Conservation (phyloP, 2,113 vertebrate species). For the Hemiscyllium ocellatum region DNA sequence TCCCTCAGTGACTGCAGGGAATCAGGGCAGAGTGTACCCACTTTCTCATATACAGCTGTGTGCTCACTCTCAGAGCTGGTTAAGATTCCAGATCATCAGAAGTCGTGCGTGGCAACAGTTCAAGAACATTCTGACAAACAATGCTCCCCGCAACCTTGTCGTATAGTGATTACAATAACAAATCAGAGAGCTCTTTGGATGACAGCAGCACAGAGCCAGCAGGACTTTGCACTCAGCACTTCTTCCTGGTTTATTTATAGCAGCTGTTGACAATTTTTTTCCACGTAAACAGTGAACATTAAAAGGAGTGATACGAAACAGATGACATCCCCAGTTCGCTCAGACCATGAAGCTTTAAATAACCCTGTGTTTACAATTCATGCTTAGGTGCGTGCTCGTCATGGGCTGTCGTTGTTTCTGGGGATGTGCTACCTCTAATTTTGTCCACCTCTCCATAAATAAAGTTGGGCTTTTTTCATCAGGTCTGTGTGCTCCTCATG, state of each 20-base stretch:
- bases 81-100: background rate
- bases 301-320: slow-evolving; percentile 13
- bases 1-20: background rate
- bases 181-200: background rate
- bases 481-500: background rate
- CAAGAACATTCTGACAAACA: background rate
- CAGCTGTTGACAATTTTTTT: slow-evolving; percentile 24
- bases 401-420: background rate
- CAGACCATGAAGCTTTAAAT: slow-evolving; percentile 13
- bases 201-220: background rate
- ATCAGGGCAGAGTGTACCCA: too few species aligned
- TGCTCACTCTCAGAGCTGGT: background rate
- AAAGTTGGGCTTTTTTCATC: background rate
- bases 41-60: background rate
- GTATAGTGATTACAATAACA: slow-evolving; percentile 7
- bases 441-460: background rate
- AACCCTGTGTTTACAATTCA: background rate
- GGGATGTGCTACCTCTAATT: background rate
- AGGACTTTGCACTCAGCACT: slow-evolving; percentile 23
- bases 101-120: background rate
- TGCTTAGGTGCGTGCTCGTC: background rate
- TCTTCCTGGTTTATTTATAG: slow-evolving; percentile 31
- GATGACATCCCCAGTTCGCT: background rate
- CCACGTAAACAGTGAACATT: slow-evolving; percentile 22
- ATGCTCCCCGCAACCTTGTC: background rate